phyloP scores from a whole-genome alignment of 2,888 invertebrate species.

The Perithous albicinctus region DNA sequence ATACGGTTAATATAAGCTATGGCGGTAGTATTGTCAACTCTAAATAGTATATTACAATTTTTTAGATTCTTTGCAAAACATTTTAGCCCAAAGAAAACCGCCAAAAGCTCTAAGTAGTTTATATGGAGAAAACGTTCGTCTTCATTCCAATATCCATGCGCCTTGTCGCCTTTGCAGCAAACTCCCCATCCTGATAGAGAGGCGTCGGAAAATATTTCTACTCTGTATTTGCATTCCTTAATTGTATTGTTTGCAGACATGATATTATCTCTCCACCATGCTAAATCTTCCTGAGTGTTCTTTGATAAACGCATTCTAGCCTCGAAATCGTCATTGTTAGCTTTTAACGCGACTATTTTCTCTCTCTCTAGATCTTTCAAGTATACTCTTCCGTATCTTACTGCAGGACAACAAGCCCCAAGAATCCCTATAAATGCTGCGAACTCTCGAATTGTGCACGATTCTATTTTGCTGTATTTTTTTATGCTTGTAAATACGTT shows the following conservation, averaged over 20 bases:
- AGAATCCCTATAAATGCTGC: constrained; percentile 10
- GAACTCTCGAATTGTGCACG: constrained; percentile 7
- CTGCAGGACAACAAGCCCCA: neutral
- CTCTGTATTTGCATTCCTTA: neutral
- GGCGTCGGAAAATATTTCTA: constrained; percentile 3
- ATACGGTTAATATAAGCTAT: constrained; percentile 17
- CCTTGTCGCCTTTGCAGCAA: neutral
- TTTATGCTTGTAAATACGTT: neutral
- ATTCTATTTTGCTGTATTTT: neutral
- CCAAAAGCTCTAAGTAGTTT: neutral
- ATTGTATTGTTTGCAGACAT: neutral
- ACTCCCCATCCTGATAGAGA: constrained; percentile 10
- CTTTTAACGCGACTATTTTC: neutral
- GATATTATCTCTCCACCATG: neutral
- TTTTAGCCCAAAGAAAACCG: constrained; percentile 12
- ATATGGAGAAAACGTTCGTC: neutral
- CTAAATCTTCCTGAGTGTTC: neutral
- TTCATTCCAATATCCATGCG: neutral
- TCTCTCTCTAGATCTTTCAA: neutral
- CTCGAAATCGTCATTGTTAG: neutral
- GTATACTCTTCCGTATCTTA: neutral
- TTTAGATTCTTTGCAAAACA: neutral
- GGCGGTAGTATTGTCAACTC: constrained; percentile 21
- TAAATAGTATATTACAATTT: constrained; percentile 2
- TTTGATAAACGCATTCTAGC: neutral